Evolutionary conservation across 2,888 invertebrate genomes (phyloP).

Genomic region (Bugula neritina): DNA sequence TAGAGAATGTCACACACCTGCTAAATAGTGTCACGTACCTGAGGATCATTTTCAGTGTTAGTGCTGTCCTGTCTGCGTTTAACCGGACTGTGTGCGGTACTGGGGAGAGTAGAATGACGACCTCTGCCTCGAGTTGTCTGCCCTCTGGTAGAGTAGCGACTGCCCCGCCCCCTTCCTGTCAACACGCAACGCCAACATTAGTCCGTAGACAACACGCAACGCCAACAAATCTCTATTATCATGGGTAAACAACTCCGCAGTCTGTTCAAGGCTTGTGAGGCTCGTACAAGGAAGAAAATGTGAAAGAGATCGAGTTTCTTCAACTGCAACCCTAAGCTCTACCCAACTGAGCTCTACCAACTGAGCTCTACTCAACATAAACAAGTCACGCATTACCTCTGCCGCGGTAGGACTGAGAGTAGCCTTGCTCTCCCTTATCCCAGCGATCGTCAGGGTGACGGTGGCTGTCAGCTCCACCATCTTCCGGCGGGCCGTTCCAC

Average conservation of each 20-base stretch:
- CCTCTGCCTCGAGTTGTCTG: slow-evolving; percentile 78
- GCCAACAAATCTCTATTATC: no score
- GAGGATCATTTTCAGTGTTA: slow-evolving; percentile 19
- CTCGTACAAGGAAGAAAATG: no score
- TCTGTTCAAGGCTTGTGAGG: no score
- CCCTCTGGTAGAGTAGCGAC: slow-evolving; percentile 64
- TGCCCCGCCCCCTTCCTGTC: slow-evolving; percentile 4
- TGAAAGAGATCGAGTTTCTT: no score
- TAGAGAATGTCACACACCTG: no score
- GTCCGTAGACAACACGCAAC: neutral
- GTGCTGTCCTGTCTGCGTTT: slow-evolving; percentile 22
- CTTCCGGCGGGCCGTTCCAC: slow-evolving; percentile 10
- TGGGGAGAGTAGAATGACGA: slow-evolving; percentile 28
- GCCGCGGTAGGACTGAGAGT: neutral
- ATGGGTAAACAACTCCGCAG: no score
- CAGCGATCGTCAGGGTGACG: neutral
- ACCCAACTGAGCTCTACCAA: no score
- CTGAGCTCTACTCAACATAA: no score
- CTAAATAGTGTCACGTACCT: no score
- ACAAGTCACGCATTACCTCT: no score
- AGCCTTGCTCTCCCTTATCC: neutral
- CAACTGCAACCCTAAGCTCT: no score
- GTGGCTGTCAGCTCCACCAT: neutral
- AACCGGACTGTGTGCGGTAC: slow-evolving; percentile 10
- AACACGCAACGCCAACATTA: neutral